Evolutionary conservation across 2,888 invertebrate genomes (phyloP).

Genomic region (Eulithis testata): DNA sequence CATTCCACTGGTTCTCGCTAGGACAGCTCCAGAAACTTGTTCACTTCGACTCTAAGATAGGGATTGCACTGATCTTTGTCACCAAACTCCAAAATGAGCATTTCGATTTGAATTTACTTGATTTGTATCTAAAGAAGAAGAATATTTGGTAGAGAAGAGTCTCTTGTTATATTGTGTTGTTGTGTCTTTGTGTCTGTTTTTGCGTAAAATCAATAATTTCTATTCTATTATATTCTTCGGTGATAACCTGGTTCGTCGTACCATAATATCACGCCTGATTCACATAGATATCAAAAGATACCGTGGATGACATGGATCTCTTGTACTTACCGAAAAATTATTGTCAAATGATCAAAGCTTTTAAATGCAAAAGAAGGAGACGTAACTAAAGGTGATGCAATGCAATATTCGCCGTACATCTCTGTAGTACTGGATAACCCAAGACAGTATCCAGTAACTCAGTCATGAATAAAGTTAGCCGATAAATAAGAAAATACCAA

Average conservation of each 20-base stretch:
- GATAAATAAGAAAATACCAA: neutral
- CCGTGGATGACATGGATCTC: too few relatives aligned
- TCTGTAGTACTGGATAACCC: neutral
- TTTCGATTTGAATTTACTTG: neutral
- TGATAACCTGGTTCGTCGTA: neutral
- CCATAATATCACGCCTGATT: neutral
- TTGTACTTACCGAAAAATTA: too few relatives aligned
- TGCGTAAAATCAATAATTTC: too few relatives aligned
- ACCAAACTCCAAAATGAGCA: constrained; percentile 1
- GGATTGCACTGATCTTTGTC: constrained; percentile 11
- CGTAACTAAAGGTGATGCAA: too few relatives aligned
- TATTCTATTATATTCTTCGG: neutral
- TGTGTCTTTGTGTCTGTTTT: too few relatives aligned
- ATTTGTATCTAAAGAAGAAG: neutral
- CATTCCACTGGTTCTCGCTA: constrained; percentile 46
- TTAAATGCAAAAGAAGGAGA: too few relatives aligned
- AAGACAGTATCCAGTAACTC: neutral
- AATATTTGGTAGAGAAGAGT: too few relatives aligned
- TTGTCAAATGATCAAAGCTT: too few relatives aligned
- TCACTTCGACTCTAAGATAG: constrained; percentile 40
- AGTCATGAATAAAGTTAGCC: neutral
- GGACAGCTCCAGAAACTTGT: constrained; percentile 47
- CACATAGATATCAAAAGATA: too few relatives aligned
- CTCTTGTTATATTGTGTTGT: too few relatives aligned
- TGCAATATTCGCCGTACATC: too few relatives aligned